These are phyloP conservation scores for Xestia rhomboidea DNA, from an alignment of 2,888 invertebrate genomes.

Conservation along the genomic window DNA sequence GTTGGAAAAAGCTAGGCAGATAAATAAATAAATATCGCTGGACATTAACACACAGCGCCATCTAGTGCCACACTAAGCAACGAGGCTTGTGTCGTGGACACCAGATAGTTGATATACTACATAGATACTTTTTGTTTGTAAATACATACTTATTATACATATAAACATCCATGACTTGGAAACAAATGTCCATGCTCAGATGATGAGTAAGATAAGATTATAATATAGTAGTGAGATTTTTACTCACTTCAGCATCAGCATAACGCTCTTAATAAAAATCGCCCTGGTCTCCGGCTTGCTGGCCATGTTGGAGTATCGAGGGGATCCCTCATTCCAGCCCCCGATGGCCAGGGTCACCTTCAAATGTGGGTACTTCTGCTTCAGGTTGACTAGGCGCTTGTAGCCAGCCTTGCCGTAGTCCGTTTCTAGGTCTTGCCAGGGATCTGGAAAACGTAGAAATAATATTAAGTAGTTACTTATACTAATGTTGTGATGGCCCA, in stretches of 20 bases:
- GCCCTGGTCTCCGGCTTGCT: slow-evolving; percentile 91
- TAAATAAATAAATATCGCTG: too few species aligned
- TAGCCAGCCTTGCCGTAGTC: slow-evolving; percentile 94
- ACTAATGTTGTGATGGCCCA: too few species aligned
- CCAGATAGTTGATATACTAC: too few species aligned
- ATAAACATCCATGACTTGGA: too few species aligned
- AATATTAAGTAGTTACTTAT: background rate
- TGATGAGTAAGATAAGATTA: background rate
- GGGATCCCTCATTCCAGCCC: slow-evolving; percentile 97
- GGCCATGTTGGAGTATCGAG: slow-evolving; percentile 93
- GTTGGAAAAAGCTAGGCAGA: too few species aligned
- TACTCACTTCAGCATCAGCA: slow-evolving; percentile 91
- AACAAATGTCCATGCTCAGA: too few species aligned
- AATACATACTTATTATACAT: too few species aligned
- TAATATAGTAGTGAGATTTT: background rate
- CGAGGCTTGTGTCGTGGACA: too few species aligned
- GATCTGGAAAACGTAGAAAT: slow-evolving; percentile 86
- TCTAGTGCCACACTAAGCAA: too few species aligned
- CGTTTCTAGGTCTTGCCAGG: slow-evolving; percentile 94
- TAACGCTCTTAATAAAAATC: slow-evolving; percentile 93
- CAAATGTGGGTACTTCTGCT: slow-evolving; percentile 92
- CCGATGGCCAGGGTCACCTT: slow-evolving; percentile 95
- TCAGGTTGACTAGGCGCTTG: slow-evolving; percentile 92
- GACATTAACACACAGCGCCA: too few species aligned
- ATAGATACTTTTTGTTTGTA: too few species aligned